Conservation (phyloP, 2,888 invertebrate species). For the Lepidocyrtoides sp. region DNA sequence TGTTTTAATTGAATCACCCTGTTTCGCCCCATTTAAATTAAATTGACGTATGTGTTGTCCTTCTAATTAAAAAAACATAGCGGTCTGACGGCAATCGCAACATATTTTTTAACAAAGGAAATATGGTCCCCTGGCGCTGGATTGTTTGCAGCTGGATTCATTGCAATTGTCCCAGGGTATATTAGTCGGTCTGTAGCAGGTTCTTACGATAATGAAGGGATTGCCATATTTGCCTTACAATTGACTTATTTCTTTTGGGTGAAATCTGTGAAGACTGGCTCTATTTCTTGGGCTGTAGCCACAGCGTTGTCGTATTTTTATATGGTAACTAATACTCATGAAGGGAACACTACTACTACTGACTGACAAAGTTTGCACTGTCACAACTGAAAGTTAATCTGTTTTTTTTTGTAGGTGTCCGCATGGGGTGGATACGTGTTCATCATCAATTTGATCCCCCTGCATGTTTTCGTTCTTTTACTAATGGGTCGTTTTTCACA, state of each 20-base stretch:
- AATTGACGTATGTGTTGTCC: constrained; percentile 83
- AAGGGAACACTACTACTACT: too few species aligned
- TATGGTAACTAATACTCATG: constrained; percentile 97
- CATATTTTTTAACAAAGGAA: constrained; percentile 98
- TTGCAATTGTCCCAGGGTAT: constrained; percentile 99
- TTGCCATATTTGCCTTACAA: constrained; percentile 99
- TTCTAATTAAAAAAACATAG: constrained; percentile 88
- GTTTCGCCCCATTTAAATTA: background rate
- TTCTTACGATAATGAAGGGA: constrained; percentile 99
- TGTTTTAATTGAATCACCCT: background rate
- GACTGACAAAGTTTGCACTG: too few species aligned
- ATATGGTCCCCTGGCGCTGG: constrained; percentile 99
- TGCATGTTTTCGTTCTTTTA: constrained; percentile 97
- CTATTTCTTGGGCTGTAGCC: constrained; percentile 98
- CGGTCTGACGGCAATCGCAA: constrained; percentile 98
- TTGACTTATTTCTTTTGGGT: constrained; percentile 99
- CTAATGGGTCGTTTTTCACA: constrained; percentile 98
- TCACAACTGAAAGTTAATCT: too few species aligned
- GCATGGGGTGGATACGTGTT: constrained; percentile 99
- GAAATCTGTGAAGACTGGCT: constrained; percentile 97
- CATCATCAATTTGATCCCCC: constrained; percentile 99
- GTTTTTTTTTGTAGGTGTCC: constrained; percentile 90
- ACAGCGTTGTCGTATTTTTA: constrained; percentile 99
- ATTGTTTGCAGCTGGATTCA: constrained; percentile 99
- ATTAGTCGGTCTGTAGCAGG: constrained; percentile 99